These are phyloP conservation scores for Lophotis ruficrista DNA, from an alignment of 2,113 vertebrate species.

Conservation along the genomic window DNA sequence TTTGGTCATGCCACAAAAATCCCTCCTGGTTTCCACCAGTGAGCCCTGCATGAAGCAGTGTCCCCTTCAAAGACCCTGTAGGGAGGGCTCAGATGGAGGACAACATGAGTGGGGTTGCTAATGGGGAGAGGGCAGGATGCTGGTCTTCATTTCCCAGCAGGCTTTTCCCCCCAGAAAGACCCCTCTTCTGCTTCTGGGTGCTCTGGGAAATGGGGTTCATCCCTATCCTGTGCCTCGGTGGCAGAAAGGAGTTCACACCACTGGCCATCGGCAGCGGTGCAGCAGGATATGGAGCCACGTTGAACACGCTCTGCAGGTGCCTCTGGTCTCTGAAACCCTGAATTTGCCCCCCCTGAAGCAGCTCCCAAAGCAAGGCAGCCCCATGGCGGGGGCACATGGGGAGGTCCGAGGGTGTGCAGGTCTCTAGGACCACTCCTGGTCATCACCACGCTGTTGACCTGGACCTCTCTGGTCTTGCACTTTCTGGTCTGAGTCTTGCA, in stretches of 20 bases:
- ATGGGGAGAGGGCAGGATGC: background rate
- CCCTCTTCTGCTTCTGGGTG: background rate
- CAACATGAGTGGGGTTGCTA: background rate
- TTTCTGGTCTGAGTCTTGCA: background rate
- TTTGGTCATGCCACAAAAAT: background rate
- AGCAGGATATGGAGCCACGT: background rate
- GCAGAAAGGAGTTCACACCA: background rate
- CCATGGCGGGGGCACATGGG: rapidly evolving
- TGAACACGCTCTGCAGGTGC: rapidly evolving
- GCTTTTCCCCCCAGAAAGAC: rapidly evolving
- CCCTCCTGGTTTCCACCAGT: rapidly evolving
- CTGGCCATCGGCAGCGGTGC: background rate
- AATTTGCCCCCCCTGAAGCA: background rate
- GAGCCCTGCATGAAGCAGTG: background rate
- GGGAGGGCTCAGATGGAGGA: background rate
- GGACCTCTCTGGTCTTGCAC: no score
- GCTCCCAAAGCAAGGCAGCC: background rate
- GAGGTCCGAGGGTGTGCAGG: background rate
- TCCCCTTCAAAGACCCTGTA: background rate
- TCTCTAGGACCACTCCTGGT: background rate
- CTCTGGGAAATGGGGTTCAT: background rate
- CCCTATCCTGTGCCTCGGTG: rapidly evolving
- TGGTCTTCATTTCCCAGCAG: background rate
- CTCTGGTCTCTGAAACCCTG: background rate
- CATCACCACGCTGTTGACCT: background rate